Evolutionary conservation across 2,113 vertebrate genomes (phyloP), one percentile per base, ranked within the genome.

Genomic region (Physeter macrocephalus): DNA sequence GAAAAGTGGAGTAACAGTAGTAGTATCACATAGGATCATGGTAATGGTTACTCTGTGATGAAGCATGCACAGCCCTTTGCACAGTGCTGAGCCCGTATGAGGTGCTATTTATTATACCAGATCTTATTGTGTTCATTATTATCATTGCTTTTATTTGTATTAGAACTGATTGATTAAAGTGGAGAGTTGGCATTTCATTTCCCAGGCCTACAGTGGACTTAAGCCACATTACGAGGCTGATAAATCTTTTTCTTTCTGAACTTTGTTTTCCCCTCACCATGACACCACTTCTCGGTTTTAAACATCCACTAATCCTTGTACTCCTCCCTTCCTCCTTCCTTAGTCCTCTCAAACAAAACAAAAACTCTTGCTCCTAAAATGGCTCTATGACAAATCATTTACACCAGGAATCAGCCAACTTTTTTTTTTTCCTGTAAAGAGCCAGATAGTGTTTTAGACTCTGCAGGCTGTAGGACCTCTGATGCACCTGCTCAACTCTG

Each of bases 101-200:
- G 77, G 43, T 54, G 13, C 54, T 61, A 3, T 80, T 67, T n/a
- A n/a, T 82, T 49, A 29, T 20, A 23, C 21, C 43, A 71, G 62
- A 46, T 61, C 67, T 77, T 74, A 31, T 83, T 67, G 59, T 84
- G 83, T 29, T 83, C 66, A 85, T 91, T 61, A 62, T 90, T 20
- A 39, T 29, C 25, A 90, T 78, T 29, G 62, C 36, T 95, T 91
- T 82, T 77, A 36, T 97, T 93, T 39, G 4, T 93, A 46, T 71
- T 95, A 72, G 54, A 77, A 54, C 59, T 85, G 64, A 85, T 94
- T 61, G 82, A 88, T 75, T 91, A 52, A 86, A 82, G 66, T 39
- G 43, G 77, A 54, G 71, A 71, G 80, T 82, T 74, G 61, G 46
- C 78, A 71, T 94, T 94, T 90, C 80, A 49, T 92, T 89, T 85